Conservation (phyloP, 2,113 vertebrate genomes). For the Balaeniceps rex region DNA sequence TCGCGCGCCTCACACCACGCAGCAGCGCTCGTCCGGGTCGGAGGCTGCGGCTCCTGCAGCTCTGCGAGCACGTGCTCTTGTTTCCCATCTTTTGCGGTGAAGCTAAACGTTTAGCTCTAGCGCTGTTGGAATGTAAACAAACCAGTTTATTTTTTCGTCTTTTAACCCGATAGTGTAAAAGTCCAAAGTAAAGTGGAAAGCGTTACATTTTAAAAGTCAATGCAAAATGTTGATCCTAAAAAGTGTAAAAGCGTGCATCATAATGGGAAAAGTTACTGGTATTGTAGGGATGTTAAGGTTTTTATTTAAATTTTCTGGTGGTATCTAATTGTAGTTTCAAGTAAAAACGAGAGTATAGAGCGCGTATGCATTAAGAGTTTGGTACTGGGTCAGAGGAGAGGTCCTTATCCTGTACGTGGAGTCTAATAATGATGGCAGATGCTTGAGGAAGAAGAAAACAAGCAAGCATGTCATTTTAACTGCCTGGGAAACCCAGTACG, state of each 20-base stretch:
- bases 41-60: not conserved
- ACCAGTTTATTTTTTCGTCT: accelerated
- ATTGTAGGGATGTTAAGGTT: not conserved
- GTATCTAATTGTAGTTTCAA: not conserved
- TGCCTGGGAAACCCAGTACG: not conserved
- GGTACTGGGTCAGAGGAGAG: not conserved
- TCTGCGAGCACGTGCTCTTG: not conserved
- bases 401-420: accelerated
- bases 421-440: not conserved
- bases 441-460: not conserved
- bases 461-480: not conserved
- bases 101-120: no score
- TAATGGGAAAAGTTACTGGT: not conserved
- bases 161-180: not conserved
- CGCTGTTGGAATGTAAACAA: accelerated
- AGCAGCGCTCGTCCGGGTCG: not conserved
- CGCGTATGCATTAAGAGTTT: not conserved
- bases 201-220: not conserved
- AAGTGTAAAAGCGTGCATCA: no score
- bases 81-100: accelerated
- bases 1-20: accelerated
- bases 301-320: not conserved
- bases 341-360: not conserved
- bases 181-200: not conserved
- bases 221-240: not conserved